Evolutionary conservation across 2,888 invertebrate species (phyloP), one percentile per base, ranked within the genome.

Genomic region (Druceiella hillmani): DNA sequence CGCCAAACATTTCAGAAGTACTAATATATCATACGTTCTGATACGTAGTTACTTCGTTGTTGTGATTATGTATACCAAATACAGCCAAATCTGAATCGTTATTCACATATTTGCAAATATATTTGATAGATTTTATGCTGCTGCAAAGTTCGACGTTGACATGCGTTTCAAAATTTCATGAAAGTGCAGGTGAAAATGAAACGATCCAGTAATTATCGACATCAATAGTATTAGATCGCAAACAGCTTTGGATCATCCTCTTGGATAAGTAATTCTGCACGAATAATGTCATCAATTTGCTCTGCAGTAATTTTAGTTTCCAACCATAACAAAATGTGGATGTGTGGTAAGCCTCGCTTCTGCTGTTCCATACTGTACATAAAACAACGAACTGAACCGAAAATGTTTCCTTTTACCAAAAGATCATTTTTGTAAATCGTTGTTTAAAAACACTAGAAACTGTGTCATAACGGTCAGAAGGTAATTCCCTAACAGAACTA

Each of bases 311-410:
- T n/a, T n/a, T 20, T 20, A 20, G 22, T 20, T 20, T 20, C 22
- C 9, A 20, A 20, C 9, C 9, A 20, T 9, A 20, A 7, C 22
- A 20, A 20, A 20, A 20, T 20, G 22, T 20, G 22, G 22, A n/a
- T 6, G 9, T 20, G 22, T 20, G 22, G 22, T 20, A 20, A 20
- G 22, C 22, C 22, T 7, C 22, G 22, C 22, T 20, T 20, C 9
- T 20, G 22, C n/a, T n/a, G n/a, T n/a, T n/a, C n/a, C n/a, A n/a
- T n/a, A n/a, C n/a, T n/a, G n/a, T n/a, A n/a, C n/a, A n/a, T n/a
- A n/a, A n/a, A n/a, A n/a, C 22, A 20, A 20, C 22, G 6, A 20
- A 20, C 22, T 20, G 22, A 20, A 20, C 22, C 22, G 22, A 20
- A 20, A 20, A 20, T 20, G 6, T 20, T 20, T 9, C 6, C 22